phyloP scores from a whole-genome alignment of 1,140 invertebrate genomes.

The Anoplophora glabripennis region DNA sequence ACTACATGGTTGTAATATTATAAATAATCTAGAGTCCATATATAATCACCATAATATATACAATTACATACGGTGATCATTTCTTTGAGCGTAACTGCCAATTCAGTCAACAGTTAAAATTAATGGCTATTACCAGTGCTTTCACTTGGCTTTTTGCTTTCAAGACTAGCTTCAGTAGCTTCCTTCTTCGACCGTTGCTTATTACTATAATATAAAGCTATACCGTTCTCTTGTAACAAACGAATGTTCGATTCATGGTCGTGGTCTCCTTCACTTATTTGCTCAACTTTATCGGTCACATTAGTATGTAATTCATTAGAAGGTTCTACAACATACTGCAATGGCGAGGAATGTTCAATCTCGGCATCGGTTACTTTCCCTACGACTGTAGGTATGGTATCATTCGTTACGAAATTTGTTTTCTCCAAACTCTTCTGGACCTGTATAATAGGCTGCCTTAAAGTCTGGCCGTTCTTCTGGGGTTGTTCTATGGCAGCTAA shows the following conservation, averaged over 20 bases:
- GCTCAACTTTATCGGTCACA: too few relatives aligned
- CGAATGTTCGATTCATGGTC: background rate
- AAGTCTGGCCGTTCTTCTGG: conserved; percentile 19
- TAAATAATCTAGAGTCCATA: conserved; percentile 1
- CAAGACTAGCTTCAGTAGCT: background rate
- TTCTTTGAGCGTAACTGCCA: conserved; percentile 6
- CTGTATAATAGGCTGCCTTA: conserved; percentile 23
- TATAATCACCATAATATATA: background rate
- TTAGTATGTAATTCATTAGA: background rate
- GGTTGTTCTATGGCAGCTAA: conserved; percentile 70
- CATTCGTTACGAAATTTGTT: conserved; percentile 33
- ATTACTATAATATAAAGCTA: conserved; percentile 14
- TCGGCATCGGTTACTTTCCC: conserved; percentile 9
- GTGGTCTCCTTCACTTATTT: background rate
- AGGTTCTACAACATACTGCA: conserved; percentile 2
- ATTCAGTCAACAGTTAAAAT: background rate
- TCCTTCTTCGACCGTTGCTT: conserved; percentile 10
- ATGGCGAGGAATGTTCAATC: conserved; percentile 7
- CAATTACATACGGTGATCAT: conserved; percentile 1
- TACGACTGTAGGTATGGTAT: conserved; percentile 17
- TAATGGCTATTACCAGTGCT: background rate
- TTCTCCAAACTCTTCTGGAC: conserved; percentile 33
- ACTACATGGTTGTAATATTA: background rate
- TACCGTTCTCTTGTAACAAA: conserved; percentile 7
- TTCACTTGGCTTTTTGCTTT: background rate